Evolutionary conservation across 2,888 invertebrate genomes (phyloP).

Genomic region (Pandemis heparana): DNA sequence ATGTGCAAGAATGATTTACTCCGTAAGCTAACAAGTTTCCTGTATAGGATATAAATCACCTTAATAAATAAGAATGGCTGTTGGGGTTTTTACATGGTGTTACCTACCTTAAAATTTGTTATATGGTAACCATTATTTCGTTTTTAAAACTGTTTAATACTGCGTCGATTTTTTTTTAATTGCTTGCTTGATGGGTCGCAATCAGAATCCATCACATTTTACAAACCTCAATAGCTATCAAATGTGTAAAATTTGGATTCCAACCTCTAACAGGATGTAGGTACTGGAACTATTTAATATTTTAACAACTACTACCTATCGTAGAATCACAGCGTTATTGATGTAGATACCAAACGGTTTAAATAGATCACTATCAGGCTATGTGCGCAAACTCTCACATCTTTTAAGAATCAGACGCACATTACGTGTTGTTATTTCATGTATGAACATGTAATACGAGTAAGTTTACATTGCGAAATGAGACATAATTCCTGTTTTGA

Average conservation of each 20-base stretch:
- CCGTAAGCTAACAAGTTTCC: not conserved
- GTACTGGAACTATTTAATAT: not conserved
- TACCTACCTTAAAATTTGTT: not conserved
- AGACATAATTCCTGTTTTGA: not conserved
- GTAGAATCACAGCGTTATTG: not conserved
- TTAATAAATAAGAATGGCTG: not conserved
- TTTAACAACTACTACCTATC: too few species aligned
- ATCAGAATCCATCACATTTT: too few species aligned
- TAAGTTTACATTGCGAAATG: not conserved
- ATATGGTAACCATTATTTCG: too few species aligned
- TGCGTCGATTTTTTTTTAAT: too few species aligned
- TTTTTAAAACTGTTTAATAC: not conserved
- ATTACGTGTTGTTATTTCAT: slow-evolving; percentile 35
- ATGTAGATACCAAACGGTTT: not conserved
- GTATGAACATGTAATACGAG: not conserved
- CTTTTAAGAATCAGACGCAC: slow-evolving; percentile 39
- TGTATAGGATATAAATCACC: not conserved
- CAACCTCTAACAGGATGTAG: not conserved
- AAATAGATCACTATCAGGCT: slow-evolving; percentile 19
- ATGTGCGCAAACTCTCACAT: slow-evolving; percentile 31
- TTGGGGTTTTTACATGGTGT: not conserved
- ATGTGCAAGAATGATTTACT: slow-evolving; percentile 21
- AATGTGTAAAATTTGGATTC: not conserved
- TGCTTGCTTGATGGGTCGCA: too few species aligned
- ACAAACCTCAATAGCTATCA: too few species aligned